These are phyloP conservation scores for Pelusios castaneus DNA, from an alignment of 2,113 vertebrate species.

Conservation along the genomic window DNA sequence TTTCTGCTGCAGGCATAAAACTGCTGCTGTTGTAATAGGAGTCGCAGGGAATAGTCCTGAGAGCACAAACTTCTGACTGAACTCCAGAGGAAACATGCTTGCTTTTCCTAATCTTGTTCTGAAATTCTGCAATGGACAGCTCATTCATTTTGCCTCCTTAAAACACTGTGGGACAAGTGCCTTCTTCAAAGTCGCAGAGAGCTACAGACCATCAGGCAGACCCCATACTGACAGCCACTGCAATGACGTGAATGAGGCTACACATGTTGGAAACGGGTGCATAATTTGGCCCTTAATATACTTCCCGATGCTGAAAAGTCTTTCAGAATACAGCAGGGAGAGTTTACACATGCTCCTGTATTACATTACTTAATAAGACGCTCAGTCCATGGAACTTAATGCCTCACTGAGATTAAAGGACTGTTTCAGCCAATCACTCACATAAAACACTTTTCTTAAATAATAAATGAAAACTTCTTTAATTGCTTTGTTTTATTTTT, in stretches of 20 bases:
- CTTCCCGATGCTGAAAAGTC: background rate
- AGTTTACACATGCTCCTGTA: background rate
- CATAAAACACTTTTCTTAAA: constrained; percentile 32
- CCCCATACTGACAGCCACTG: background rate
- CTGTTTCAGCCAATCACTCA: constrained; percentile 49
- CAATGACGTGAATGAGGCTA: background rate
- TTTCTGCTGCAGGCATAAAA: background rate
- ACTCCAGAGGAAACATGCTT: background rate
- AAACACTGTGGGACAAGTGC: background rate
- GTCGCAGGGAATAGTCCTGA: background rate
- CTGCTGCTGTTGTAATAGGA: background rate
- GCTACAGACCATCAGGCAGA: background rate
- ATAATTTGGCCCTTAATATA: background rate
- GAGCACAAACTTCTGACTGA: background rate
- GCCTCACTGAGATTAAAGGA: constrained; percentile 29
- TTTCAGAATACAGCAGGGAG: background rate
- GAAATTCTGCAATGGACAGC: background rate
- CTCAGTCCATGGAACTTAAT: background rate
- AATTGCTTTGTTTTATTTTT: constrained; percentile 35
- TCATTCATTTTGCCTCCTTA: background rate
- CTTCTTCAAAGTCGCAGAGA: background rate
- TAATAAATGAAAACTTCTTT: background rate
- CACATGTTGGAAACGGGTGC: background rate
- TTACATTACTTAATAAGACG: background rate
- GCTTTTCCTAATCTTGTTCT: background rate